These are phyloP conservation scores for Drosophila merina DNA, from an alignment of 2,888 invertebrate species.

Conservation along the genomic window DNA sequence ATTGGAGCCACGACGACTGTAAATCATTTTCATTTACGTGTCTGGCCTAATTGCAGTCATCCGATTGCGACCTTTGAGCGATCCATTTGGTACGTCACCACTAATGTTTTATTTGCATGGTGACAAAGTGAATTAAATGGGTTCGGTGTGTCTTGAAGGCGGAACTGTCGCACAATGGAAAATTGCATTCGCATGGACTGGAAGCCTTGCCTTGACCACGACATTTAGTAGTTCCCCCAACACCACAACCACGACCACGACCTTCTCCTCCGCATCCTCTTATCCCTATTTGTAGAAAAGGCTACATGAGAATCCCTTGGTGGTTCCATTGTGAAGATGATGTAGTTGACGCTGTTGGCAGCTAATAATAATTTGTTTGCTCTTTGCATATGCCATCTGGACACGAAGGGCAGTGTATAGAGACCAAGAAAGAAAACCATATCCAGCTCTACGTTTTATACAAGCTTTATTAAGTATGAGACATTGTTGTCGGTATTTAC, in stretches of 20 bases:
- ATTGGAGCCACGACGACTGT: constrained; percentile 49
- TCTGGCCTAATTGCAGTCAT: constrained; percentile 57
- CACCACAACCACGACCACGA: background rate
- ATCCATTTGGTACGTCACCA: constrained; percentile 36
- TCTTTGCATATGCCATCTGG: constrained; percentile 76
- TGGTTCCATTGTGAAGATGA: constrained; percentile 68
- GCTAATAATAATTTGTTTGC: constrained; percentile 78
- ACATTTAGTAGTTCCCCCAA: constrained; percentile 31
- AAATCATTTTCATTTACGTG: constrained; percentile 67
- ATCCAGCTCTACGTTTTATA: too few relatives aligned
- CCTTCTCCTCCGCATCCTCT: constrained; percentile 15
- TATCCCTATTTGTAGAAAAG: constrained; percentile 11
- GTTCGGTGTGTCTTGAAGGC: constrained; percentile 17
- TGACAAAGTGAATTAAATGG: constrained; percentile 32
- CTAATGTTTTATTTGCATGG: constrained; percentile 39
- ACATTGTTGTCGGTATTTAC: too few relatives aligned
- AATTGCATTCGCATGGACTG: constrained; percentile 43
- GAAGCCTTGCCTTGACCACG: constrained; percentile 51
- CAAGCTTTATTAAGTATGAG: too few relatives aligned
- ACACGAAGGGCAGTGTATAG: constrained; percentile 22
- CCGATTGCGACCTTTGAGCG: constrained; percentile 39
- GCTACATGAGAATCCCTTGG: constrained; percentile 69
- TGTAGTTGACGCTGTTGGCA: constrained; percentile 71
- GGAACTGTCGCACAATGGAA: constrained; percentile 25
- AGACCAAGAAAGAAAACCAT: constrained; percentile 5